These are phyloP conservation scores for Hyalella azteca DNA, from an alignment of 2,888 invertebrate species.

Conservation along the genomic window DNA sequence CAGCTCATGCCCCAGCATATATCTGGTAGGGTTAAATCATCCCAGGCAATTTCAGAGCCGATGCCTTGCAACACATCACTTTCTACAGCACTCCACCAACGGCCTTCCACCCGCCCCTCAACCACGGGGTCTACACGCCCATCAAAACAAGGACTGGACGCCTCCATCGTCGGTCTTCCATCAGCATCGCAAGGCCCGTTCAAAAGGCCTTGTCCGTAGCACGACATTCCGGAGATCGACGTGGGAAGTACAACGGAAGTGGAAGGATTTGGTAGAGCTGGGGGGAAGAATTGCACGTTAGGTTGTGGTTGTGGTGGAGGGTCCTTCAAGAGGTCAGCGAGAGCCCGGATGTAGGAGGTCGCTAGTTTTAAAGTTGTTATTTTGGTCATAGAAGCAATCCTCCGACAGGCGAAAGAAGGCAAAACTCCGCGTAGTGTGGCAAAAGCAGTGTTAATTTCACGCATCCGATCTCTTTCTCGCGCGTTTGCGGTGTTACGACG, in stretches of 20 bases:
- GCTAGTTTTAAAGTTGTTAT: conserved; percentile 85
- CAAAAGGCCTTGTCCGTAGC: background rate
- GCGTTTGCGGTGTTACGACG: conserved; percentile 89
- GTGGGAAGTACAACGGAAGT: background rate
- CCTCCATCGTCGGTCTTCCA: background rate
- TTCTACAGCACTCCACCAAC: conserved; percentile 31
- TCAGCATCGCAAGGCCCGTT: background rate
- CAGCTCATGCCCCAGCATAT: conserved; percentile 34
- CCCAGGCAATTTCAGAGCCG: conserved; percentile 20
- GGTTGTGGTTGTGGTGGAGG: background rate
- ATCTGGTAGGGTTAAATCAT: conserved; percentile 31
- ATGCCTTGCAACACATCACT: conserved; percentile 25
- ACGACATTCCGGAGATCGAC: background rate
- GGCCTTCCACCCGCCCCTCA: conserved; percentile 16
- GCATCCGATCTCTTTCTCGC: conserved; percentile 83
- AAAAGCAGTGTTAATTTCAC: conserved; percentile 81
- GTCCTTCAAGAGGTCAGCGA: conserved; percentile 48
- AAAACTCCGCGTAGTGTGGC: conserved; percentile 79
- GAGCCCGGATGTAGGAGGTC: conserved; percentile 74
- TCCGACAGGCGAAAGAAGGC: conserved; percentile 65
- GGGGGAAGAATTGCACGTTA: background rate
- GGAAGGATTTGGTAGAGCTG: background rate
- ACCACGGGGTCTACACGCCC: background rate
- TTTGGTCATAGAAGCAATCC: conserved; percentile 69
- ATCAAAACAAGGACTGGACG: background rate